Evolutionary conservation across 2,888 invertebrate genomes (phyloP).

Genomic region (Clivina fossor): DNA sequence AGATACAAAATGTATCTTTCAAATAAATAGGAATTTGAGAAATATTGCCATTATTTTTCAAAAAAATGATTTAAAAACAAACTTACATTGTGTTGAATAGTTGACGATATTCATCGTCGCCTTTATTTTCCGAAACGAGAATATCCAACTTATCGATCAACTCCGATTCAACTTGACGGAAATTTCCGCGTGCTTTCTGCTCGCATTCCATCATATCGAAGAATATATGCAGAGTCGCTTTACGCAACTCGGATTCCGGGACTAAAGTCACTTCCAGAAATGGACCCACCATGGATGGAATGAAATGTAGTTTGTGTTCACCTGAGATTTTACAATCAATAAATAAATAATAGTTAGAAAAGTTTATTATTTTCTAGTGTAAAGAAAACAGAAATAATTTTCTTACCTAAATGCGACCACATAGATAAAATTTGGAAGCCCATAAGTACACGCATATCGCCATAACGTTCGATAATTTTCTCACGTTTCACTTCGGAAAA

Average conservation of each 20-base stretch:
- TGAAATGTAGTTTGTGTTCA: conserved; percentile 83
- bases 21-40: no score
- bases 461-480: conserved; percentile 76
- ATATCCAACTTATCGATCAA: conserved; percentile 92
- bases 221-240: conserved; percentile 88
- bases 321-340: conserved; percentile 57
- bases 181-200: conserved; percentile 78
- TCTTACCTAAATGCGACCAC: conserved; percentile 83
- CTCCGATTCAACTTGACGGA: conserved; percentile 89
- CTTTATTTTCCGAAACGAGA: conserved; percentile 89
- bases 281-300: conserved; percentile 91
- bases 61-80: not conserved
- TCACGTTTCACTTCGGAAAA: conserved; percentile 79
- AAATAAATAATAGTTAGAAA: not conserved
- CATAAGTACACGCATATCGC: conserved; percentile 90
- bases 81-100: conserved; percentile 97
- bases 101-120: conserved; percentile 88
- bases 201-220: conserved; percentile 97
- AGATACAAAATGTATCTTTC: no score
- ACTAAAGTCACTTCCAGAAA: conserved; percentile 92
- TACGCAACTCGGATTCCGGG: conserved; percentile 79
- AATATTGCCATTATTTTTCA: no score
- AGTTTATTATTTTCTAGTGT: not conserved
- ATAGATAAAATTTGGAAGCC: conserved; percentile 89
- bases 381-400: not conserved